A percentile compares a stretch with the other conserved stretches of the same genome.
These are phyloP conservation scores for Crocodylus rhombifer DNA, from an alignment of 2,797 vertebrate genomes.

Conservation along the genomic window DNA sequence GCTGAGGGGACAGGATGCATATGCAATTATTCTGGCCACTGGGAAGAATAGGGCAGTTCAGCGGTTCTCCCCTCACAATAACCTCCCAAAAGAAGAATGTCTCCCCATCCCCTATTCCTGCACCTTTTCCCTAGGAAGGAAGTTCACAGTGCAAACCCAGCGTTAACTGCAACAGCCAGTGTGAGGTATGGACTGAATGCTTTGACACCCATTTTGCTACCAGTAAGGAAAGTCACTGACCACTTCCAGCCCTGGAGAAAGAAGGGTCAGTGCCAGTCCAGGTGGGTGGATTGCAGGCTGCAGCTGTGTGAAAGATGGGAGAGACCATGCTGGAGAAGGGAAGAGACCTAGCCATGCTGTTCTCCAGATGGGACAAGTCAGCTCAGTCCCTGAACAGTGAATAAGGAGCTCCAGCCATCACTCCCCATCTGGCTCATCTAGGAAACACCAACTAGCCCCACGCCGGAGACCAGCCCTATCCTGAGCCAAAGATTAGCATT, in stretches of 20 bases:
- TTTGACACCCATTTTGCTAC: background rate
- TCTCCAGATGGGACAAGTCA: background rate
- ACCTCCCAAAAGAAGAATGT: constrained; percentile 74
- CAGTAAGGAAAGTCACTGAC: background rate
- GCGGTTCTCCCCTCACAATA: background rate
- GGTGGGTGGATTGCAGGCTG: background rate
- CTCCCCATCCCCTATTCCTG: background rate
- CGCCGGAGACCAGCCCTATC: background rate
- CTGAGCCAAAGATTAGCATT: background rate
- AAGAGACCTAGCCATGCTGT: background rate
- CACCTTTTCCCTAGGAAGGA: background rate
- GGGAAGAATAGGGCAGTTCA: constrained; percentile 72
- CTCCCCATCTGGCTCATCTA: background rate
- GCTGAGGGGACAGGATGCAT: constrained; percentile 72
- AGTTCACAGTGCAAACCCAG: background rate
- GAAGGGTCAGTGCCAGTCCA: background rate
- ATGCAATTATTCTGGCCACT: constrained; percentile 72
- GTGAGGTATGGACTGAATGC: fast-evolving
- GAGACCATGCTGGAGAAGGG: background rate
- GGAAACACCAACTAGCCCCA: background rate
- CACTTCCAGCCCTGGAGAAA: background rate
- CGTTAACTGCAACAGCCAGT: fast-evolving
- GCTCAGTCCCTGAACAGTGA: background rate
- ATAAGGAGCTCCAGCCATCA: background rate
- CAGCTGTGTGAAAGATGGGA: background rate